Conservation (phyloP, 1,140 invertebrate species). For the Saccostrea echinata region DNA sequence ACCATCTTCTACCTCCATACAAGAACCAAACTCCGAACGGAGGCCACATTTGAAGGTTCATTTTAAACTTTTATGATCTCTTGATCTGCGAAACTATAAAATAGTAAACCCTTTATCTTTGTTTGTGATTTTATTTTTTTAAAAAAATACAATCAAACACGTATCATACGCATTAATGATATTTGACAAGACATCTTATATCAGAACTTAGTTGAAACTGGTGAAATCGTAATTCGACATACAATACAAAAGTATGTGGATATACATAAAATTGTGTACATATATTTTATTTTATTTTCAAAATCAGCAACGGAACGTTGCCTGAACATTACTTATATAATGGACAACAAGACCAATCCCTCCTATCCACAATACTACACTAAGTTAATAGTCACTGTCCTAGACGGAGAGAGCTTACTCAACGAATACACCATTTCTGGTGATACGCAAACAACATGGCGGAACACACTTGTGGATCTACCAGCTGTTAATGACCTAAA, state of each 20-base stretch:
- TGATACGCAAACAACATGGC: neutral
- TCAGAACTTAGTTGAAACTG: too few relatives aligned
- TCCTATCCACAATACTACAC: neutral
- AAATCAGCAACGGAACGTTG: neutral
- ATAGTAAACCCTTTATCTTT: too few relatives aligned
- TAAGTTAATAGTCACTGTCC: neutral
- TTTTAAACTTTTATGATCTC: too few relatives aligned
- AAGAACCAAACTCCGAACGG: neutral
- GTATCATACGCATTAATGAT: too few relatives aligned
- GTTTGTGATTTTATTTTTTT: too few relatives aligned
- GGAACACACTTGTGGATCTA: neutral
- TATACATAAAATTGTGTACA: too few relatives aligned
- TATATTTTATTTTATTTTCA: too few relatives aligned
- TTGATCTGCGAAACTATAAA: too few relatives aligned
- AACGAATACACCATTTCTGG: neutral
- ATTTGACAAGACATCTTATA: too few relatives aligned
- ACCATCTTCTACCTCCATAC: neutral
- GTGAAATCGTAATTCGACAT: too few relatives aligned
- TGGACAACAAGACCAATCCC: neutral
- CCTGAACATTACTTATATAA: constrained; percentile 7
- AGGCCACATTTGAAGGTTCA: constrained; percentile 9
- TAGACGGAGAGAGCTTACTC: neutral
- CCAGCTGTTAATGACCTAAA: neutral
- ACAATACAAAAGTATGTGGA: too few relatives aligned
- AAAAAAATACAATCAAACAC: too few relatives aligned